Evolutionary conservation across 2,888 invertebrate species (phyloP).

Genomic region (Calliscelio sp.): DNA sequence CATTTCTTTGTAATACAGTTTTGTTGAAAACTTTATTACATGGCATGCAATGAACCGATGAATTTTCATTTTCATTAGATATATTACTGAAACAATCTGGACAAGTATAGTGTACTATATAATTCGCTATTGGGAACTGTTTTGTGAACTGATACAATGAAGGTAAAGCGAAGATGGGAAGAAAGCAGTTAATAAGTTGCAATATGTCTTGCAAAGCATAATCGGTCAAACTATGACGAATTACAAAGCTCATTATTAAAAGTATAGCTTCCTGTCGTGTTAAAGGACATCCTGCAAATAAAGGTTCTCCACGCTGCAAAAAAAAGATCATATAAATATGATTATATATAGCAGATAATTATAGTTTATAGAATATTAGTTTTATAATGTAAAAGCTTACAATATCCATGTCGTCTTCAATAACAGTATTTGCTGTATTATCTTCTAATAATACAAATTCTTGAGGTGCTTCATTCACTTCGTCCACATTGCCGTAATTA

Average conservation of each 20-base stretch:
- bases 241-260: slow-evolving; percentile 3
- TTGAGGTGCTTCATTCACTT: no score
- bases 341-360: no score
- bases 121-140: slow-evolving; percentile 10
- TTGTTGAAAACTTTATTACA: slow-evolving; percentile 29
- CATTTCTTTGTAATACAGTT: slow-evolving; percentile 24
- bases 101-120: slow-evolving; percentile 37
- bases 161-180: background rate
- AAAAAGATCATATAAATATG: no score
- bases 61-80: slow-evolving; percentile 27
- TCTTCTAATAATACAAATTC: no score
- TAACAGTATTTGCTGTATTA: no score
- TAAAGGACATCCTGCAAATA: no score
- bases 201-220: slow-evolving; percentile 33
- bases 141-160: slow-evolving; percentile 27
- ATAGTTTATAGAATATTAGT: no score
- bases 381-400: no score
- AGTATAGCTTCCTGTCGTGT: background rate
- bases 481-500: no score
- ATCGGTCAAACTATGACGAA: slow-evolving; percentile 15
- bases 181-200: slow-evolving; percentile 22
- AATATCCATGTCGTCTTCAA: no score
- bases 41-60: background rate
- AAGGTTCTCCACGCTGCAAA: no score
- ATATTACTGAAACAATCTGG: slow-evolving; percentile 34